A percentile compares a stretch with the other conserved stretches of the same genome.
Conservation (phyloP, 2,113 vertebrate species). For the Phoxinus phoxinus region DNA sequence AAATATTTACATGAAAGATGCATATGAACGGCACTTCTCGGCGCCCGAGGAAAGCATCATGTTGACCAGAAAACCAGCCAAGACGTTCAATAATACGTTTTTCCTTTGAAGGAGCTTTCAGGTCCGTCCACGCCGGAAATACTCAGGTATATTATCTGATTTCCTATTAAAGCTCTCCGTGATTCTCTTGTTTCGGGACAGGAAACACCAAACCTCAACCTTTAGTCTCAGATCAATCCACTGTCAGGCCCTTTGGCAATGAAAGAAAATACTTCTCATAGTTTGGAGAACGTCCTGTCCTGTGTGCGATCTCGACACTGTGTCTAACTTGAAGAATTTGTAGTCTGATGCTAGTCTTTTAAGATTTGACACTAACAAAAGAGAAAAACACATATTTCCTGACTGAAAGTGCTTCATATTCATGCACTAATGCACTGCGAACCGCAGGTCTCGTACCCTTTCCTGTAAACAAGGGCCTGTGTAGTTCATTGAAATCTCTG, state of each 20-base stretch:
- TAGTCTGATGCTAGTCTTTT: neutral
- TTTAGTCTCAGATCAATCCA: neutral
- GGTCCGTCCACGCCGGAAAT: neutral
- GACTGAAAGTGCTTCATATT: constrained; percentile 61
- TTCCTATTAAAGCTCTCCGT: neutral
- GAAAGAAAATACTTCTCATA: neutral
- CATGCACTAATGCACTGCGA: constrained; percentile 66
- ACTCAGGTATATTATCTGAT: constrained; percentile 29
- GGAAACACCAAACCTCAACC: constrained; percentile 16
- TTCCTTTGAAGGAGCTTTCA: neutral
- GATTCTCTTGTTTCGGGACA: neutral
- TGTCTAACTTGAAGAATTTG: no score
- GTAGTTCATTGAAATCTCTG: constrained; percentile 79
- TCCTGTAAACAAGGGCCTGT: constrained; percentile 73
- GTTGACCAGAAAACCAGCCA: neutral
- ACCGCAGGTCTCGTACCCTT: constrained; percentile 73
- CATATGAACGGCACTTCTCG: neutral
- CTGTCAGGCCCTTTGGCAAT: neutral
- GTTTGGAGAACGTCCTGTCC: neutral
- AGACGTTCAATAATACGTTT: neutral
- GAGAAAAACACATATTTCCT: constrained; percentile 13
- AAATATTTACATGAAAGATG: neutral
- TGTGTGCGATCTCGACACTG: no score
- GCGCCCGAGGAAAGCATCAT: neutral
- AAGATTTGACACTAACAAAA: neutral